Base-by-base conservation (phyloP, 1,140 invertebrate genomes). In the Drosophila watanabei region DNA sequence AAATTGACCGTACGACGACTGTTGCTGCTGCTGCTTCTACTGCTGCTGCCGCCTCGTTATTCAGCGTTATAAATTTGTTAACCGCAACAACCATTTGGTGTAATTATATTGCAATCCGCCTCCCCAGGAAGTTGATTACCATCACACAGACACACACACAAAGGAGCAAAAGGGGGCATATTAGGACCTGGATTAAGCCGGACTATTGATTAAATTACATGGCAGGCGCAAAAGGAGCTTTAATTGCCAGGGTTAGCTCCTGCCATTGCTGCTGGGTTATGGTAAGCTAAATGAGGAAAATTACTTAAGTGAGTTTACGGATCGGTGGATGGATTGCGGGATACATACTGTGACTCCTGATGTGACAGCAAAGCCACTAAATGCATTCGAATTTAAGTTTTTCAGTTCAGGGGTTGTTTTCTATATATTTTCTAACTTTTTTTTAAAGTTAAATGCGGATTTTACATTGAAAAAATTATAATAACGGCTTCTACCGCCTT, bases 61-160 rank as follows among this genome's bases (percentile, higher is more conserved):
- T 72, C 39, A 60, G 59, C 71, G 75, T 72, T 86, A 86, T 90
- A 89, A 89, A 89, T 89, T 86, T 71, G 86, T 90, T 86, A 89
- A 89, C 86, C 86, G 51, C 86, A 89, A 70, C 61, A 80, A 73
- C 85, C 82, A 80, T 79, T 79, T 77, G 80, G 70, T 85, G 68
- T 87, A 87, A 87, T 87, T 87, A 87, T 83, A 75, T 80, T 80
- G 79, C 77, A 77, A 80, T 62, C 46, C 66, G 33, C 54, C 54
- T 62, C 37, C 49, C 57, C 45, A 46, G n/a, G 41, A 45, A 24
- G 45, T 41, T 20, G 69, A 72, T 71, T 72, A 41, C 68, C 33
- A 56, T 20, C 49, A 2, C 39, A 66, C 28, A 24, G 18, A 57
- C 46, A 18, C 9, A 33, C 5, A 18, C 5, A n/a, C 16, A 48